Conservation (phyloP, 2,888 invertebrate species). For the Athalia circularis region DNA sequence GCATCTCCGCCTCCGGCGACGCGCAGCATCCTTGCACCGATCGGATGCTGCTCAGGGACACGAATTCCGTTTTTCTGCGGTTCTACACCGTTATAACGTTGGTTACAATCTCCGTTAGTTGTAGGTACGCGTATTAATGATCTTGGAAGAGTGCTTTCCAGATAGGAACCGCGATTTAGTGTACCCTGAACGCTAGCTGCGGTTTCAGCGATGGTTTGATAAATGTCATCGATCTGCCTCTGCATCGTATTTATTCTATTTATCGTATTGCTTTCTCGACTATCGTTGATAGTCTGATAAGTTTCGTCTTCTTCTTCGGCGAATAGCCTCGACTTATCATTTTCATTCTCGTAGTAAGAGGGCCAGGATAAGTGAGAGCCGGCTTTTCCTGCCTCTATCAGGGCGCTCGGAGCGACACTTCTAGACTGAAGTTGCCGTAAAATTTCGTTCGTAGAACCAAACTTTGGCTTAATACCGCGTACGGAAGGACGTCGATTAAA, state of each 20-base stretch:
- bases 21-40: conserved; percentile 60
- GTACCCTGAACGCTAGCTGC: conserved; percentile 59
- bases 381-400: conserved; percentile 58
- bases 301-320: conserved; percentile 43
- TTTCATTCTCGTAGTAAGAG: conserved; percentile 53
- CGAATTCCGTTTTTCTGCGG: conserved; percentile 64
- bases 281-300: conserved; percentile 39
- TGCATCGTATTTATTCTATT: conserved; percentile 70
- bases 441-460: conserved; percentile 87
- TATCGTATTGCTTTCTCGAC: conserved; percentile 60
- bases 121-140: conserved; percentile 50
- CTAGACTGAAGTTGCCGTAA: conserved; percentile 88
- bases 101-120: conserved; percentile 49
- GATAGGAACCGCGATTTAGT: conserved; percentile 62
- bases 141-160: conserved; percentile 63
- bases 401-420: conserved; percentile 59
- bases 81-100: conserved; percentile 59
- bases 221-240: conserved; percentile 69
- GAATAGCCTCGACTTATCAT: conserved; percentile 47
- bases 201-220: conserved; percentile 70
- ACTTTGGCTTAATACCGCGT: conserved; percentile 91
- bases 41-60: conserved; percentile 58
- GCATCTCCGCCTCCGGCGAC: conserved; percentile 63
- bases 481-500: conserved; percentile 93
- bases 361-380: conserved; percentile 57